Base-by-base conservation (phyloP, 2,113 vertebrate genomes). In the Ochotona curzoniae region DNA sequence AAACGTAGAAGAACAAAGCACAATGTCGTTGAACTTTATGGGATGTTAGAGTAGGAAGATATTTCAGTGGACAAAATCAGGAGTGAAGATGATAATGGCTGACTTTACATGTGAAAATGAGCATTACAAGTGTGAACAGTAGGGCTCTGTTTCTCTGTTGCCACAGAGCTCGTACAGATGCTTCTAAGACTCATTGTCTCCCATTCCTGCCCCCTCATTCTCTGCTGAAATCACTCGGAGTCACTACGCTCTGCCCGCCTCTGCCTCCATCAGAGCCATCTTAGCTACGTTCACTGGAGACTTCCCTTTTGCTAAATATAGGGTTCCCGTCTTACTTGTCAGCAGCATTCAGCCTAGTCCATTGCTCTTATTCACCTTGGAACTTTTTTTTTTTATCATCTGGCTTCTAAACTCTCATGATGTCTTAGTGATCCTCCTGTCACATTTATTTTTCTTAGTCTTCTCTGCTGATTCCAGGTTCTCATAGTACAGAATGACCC, bases 31-130 rank as follows among this genome's bases (percentile, higher is more conserved):
- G 61, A 66, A 70, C 70, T 82, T 89, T 51, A 51, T 51, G 2
- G 74, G 89, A 7, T 83, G 32, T 82, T 88, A 26, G 66, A 51
- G 44, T 38, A 4, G 61, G 67, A 71, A 76, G 66, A n/a, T 64
- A 91, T 93, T 93, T 93, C 54, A 94, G 78, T 90, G 70, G 28
- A 32, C 21, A 93, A 79, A 67, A 83, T 83, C 49, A 86, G 74
- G 66, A 60, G 51, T 90, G 70, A 35, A 89, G 78, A 86, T 64
- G 26, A 6, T 67, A 83, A 32, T 61, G 51, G n/a, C 70, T 78
- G 85, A 79, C 63, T 64, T 26, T 78, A 14, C 85, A 35, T 54
- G 64, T 66, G 54, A 80, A 91, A 71, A 81, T 49, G n/a, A 90
- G 81, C 57, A 60, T 83, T 92, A 67, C 88, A 78, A 85, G 54